phyloP scores from a whole-genome alignment of 2,797 vertebrate genomes.

The Enteromius anoplus region DNA sequence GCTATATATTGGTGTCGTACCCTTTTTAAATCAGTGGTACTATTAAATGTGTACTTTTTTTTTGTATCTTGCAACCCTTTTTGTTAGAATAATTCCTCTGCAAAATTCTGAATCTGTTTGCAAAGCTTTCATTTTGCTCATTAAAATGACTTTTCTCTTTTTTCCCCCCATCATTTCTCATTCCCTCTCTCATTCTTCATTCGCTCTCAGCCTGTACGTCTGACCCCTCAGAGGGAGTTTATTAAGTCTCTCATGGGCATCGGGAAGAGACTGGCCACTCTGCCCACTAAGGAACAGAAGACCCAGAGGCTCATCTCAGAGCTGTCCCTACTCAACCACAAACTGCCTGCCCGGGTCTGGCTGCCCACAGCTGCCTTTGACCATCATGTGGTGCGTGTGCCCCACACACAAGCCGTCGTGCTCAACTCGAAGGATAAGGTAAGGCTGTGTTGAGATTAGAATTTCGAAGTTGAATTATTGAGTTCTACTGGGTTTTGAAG shows the following conservation, averaged over 20 bases:
- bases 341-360: slow-evolving; percentile 92
- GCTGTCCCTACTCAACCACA: slow-evolving; percentile 95
- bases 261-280: slow-evolving; percentile 90
- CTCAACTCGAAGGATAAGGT: slow-evolving; percentile 98
- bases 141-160: slow-evolving; percentile 4
- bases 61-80: not conserved
- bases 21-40: slow-evolving; percentile 14
- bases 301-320: slow-evolving; percentile 92
- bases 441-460: not conserved
- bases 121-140: not conserved
- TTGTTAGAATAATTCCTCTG: not conserved
- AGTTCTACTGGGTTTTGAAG: not conserved
- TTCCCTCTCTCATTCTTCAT: not conserved
- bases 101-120: not conserved
- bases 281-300: slow-evolving; percentile 97
- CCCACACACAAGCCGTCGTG: slow-evolving; percentile 92
- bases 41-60: not conserved
- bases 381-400: slow-evolving; percentile 92
- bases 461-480: not conserved
- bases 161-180: not conserved
- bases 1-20: not conserved
- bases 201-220: slow-evolving; percentile 81
- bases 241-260: slow-evolving; percentile 95
- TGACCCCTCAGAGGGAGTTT: slow-evolving; percentile 93
- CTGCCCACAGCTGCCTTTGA: slow-evolving; percentile 89